Evolutionary conservation across 1,140 invertebrate species (phyloP), one percentile per base, ranked within the genome.

Genomic region (Sminthurides bifidus): DNA sequence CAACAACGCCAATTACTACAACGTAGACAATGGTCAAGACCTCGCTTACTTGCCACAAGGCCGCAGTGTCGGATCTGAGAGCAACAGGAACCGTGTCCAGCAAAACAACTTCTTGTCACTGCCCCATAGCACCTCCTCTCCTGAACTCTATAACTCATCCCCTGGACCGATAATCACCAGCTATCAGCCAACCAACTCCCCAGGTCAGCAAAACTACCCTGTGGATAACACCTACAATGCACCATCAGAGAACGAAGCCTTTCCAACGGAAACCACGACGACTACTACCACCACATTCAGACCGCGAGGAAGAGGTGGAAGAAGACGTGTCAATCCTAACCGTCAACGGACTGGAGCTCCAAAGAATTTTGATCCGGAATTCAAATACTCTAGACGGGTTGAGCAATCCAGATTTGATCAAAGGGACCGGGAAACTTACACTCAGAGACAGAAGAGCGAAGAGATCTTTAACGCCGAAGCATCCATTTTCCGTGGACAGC

Each of bases 391-490:
- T 14, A 29, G 63, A 27, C 21, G 60, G 3, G 30, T 48, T 8
- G 38, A 58, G 43, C 49, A 24, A 21, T 1, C 49, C 31, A 30
- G 59, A 3, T 49, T 26, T 17, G 46, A 58, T 5, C 48, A 53
- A 53, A 53, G 27, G 40, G 44, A 48, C 15, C 30, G 41, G 23
- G 37, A 60, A 30, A 46, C 23, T 19, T 52, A 38, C 27, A 26
- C 41, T 2, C 23, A 44, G 5, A 52, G 23, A 23, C 43, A 56
- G 21, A 59, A 49, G 15, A 55, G 52, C 31, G 63, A 65, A 14
- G 63, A 65, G 43, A 58, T 65, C 29, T 65, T 65, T 41, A 56
- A 54, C 24, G 63, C 60, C 17, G 63, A 61, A 43, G 56, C 63
- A 23, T 65, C 63, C 24, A 51, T 61, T 29, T 59, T 57, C 52